phyloP scores from a whole-genome alignment of 2,113 vertebrate genomes.

The Psittacus erithacus region DNA sequence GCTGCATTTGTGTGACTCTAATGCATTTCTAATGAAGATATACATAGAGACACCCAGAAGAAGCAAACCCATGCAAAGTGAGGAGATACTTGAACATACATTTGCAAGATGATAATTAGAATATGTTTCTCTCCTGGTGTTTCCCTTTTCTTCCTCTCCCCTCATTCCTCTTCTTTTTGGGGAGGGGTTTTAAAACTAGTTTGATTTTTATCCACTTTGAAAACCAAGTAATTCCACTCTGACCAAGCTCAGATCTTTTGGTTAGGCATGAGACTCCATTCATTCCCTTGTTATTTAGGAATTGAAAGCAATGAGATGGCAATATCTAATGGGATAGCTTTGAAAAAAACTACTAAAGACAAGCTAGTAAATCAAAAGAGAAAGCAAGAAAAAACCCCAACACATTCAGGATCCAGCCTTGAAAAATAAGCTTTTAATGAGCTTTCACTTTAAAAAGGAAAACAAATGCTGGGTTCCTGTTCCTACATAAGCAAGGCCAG shows the following conservation, averaged over 20 bases:
- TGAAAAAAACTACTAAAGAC: background rate
- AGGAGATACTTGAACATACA: background rate
- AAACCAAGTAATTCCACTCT: background rate
- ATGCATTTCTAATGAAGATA: background rate
- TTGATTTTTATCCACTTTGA: background rate
- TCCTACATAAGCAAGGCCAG: background rate
- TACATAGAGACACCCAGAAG: background rate
- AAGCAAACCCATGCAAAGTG: background rate
- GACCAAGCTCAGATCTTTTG: background rate
- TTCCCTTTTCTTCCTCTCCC: background rate
- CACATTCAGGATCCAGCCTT: background rate
- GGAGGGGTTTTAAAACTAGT: background rate
- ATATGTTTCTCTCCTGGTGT: background rate
- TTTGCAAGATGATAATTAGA: background rate
- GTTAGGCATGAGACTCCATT: background rate
- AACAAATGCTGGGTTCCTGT: background rate
- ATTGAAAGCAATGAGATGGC: background rate
- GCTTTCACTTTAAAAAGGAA: conserved; percentile 5
- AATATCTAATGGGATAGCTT: background rate
- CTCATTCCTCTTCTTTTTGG: background rate
- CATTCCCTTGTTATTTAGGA: background rate
- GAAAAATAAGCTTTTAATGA: conserved; percentile 10
- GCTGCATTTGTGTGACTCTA: background rate
- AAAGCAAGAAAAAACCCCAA: background rate
- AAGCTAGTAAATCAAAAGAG: background rate